These are phyloP conservation scores for Acanthococcus lagerstroemiae DNA, from an alignment of 2,888 invertebrate genomes.

Conservation along the genomic window DNA sequence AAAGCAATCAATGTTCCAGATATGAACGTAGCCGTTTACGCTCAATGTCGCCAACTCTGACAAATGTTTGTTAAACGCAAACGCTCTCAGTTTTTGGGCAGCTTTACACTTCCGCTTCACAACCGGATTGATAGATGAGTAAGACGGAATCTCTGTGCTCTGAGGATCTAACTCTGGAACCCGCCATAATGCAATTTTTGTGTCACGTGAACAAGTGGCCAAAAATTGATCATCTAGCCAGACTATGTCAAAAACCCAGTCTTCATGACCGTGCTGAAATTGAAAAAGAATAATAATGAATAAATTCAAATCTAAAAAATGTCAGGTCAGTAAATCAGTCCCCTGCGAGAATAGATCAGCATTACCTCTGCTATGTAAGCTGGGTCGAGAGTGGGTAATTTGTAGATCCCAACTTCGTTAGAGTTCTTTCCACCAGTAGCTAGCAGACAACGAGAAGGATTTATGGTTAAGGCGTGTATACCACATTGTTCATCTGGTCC, in stretches of 20 bases:
- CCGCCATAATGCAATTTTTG: constrained; percentile 81
- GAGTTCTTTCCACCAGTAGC: constrained; percentile 89
- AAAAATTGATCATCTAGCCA: constrained; percentile 95
- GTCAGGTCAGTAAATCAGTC: neutral
- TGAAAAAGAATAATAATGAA: neutral
- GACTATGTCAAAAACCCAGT: constrained; percentile 88
- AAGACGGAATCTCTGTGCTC: constrained; percentile 37
- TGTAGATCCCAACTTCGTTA: constrained; percentile 81
- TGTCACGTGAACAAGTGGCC: constrained; percentile 87
- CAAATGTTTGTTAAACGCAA: constrained; percentile 75
- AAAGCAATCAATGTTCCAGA: constrained; percentile 84
- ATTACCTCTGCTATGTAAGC: constrained; percentile 76
- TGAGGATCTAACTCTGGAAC: constrained; percentile 48
- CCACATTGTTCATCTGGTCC: constrained; percentile 57
- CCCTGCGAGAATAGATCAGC: neutral
- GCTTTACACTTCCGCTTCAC: constrained; percentile 68
- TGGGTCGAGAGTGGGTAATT: constrained; percentile 88
- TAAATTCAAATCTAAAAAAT: neutral
- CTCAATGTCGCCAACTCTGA: constrained; percentile 84
- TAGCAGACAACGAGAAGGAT: constrained; percentile 79
- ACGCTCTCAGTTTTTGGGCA: constrained; percentile 69
- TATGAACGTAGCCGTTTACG: constrained; percentile 85
- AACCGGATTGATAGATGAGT: constrained; percentile 45
- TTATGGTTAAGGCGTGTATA: constrained; percentile 86
- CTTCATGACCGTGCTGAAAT: constrained; percentile 60